These are phyloP conservation scores for Trissoscelio sp. DNA, from an alignment of 2,888 invertebrate species.

Conservation along the genomic window DNA sequence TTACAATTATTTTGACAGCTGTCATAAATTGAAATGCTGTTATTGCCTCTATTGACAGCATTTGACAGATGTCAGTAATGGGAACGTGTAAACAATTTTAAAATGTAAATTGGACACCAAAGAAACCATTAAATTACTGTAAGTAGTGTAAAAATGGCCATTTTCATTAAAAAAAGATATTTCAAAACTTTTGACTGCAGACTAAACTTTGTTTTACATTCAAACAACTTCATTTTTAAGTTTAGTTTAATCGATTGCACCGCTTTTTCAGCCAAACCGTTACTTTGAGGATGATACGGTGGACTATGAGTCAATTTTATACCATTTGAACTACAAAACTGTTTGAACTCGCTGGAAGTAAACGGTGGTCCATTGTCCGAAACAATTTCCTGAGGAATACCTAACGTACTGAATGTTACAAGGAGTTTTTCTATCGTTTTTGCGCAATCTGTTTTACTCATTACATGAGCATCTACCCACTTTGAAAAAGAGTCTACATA, in stretches of 20 bases:
- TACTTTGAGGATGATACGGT: slow-evolving; percentile 71
- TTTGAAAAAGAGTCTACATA: slow-evolving; percentile 75
- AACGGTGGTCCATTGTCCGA: slow-evolving; percentile 61
- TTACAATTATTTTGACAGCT: too few species aligned
- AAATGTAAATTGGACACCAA: too few species aligned
- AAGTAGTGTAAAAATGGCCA: too few species aligned
- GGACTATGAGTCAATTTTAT: slow-evolving; percentile 66
- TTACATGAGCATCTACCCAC: slow-evolving; percentile 76
- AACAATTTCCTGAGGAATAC: slow-evolving; percentile 52
- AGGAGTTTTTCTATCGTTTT: slow-evolving; percentile 48
- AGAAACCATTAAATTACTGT: too few species aligned
- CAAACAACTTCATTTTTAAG: slow-evolving; percentile 66
- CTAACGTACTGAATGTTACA: slow-evolving; percentile 51
- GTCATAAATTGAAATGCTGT: too few species aligned
- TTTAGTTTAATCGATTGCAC: slow-evolving; percentile 68
- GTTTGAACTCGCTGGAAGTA: slow-evolving; percentile 15
- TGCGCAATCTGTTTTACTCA: slow-evolving; percentile 66
- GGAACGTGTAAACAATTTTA: too few species aligned
- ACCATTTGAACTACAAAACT: slow-evolving; percentile 40
- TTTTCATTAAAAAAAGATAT: too few species aligned
- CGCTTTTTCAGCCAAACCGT: slow-evolving; percentile 69
- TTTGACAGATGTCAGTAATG: too few species aligned
- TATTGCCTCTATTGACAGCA: too few species aligned
- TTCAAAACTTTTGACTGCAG: slow-evolving; percentile 38
- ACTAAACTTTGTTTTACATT: slow-evolving; percentile 44